Conservation (phyloP, 2,888 invertebrate genomes). For the Caenorhabditis becei region DNA sequence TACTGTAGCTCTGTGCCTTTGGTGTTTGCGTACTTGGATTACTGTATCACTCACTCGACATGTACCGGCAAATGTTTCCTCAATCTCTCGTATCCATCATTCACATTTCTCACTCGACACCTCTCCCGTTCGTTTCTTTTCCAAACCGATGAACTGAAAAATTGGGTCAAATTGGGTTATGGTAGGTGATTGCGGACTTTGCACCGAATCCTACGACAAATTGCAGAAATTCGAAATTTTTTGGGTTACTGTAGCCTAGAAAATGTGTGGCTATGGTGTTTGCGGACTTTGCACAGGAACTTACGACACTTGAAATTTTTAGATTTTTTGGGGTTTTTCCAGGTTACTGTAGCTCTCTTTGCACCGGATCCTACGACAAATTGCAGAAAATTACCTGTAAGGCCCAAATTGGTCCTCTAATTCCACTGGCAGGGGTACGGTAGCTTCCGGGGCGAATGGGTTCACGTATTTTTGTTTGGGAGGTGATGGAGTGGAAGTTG, state of each 20-base stretch:
- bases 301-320: neutral
- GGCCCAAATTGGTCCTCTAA: conserved; percentile 76
- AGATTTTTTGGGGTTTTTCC: no score
- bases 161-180: neutral
- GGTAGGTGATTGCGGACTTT: neutral
- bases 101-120: conserved; percentile 82
- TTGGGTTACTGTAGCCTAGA: neutral
- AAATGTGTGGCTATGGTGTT: neutral
- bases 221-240: no score
- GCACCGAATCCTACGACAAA: no score
- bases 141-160: conserved; percentile 80
- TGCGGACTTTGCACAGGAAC: no score
- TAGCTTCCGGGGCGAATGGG: conserved; percentile 82
- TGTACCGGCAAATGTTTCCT: conserved; percentile 81
- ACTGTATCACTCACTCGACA: conserved; percentile 77
- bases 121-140: conserved; percentile 82
- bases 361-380: no score
- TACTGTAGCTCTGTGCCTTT: neutral
- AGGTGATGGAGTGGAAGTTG: conserved; percentile 9
- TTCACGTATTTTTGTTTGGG: conserved; percentile 56
- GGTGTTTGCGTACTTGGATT: no score
- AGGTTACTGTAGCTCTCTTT: neutral
- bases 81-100: conserved; percentile 82
- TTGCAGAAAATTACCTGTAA: conserved; percentile 19
- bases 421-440: conserved; percentile 81